Evolutionary conservation across 92 coral and sea anemone species (phyloP), one percentile per base, ranked within the genome.

Genomic region (Palythoa caribaeorum): DNA sequence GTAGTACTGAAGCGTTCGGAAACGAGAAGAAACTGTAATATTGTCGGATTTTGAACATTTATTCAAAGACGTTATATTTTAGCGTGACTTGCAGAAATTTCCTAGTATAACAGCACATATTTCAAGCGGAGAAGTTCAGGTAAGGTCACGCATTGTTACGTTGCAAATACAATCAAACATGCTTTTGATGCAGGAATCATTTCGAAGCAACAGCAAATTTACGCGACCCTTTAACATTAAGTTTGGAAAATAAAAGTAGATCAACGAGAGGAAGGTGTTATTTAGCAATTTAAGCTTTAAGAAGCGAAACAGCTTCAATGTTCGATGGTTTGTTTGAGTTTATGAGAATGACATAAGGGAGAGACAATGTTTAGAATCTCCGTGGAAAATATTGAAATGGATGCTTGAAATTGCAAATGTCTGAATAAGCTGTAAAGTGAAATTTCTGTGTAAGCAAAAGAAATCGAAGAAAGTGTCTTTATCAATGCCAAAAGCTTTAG

Each of bases 111-210:
- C 44, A 62, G 60, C n/a, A 62, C 12, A 6, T 66, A 66, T 47
- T 9, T 65, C 54, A 9, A 65, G 16, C 86, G 39, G 8, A 48
- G 60, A 50, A 65, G 1, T 81, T n/a, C 59, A 48, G 86, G 86
- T 81, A 81, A 81, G 86, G 10, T 14, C 86, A 48, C 47, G 76
- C 86, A 65, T 81, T 81, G 86, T 81, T 81, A 81, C 86, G 86
- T 81, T 81, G 76, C 86, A 66, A 81, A 66, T 81, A 66, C 66
- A 63, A 28, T 63, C 74, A 81, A 81, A 80, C 85, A 80, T 80
- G 85, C 85, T 28, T 77, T 77, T 77, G 44, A 54, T 54, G 66
- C 63, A 50, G 63, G 66, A 77, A 38, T 54, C 47, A 77, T 77
- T 77, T 77, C 83, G 83, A 77, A 50, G 83, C 83, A 77, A 77